Conservation (phyloP, 2,797 vertebrate genomes). For the Phrynocephalus vlangalii region DNA sequence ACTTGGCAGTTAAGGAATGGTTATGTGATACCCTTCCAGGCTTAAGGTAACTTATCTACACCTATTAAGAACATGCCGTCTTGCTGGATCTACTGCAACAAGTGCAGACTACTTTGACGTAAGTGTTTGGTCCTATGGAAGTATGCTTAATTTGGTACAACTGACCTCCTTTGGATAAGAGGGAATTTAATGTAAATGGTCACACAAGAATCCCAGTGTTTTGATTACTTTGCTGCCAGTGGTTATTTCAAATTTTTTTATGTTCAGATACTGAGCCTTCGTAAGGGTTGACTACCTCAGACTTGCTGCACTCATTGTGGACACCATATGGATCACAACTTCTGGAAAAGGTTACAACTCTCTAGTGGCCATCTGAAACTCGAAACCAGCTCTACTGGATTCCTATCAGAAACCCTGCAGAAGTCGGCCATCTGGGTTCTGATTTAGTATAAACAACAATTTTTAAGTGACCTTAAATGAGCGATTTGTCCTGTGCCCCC, state of each 20-base stretch:
- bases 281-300: constrained; percentile 90
- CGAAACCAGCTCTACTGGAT: constrained; percentile 84
- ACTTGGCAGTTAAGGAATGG: constrained; percentile 83
- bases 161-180: constrained; percentile 78
- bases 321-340: constrained; percentile 88
- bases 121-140: constrained; percentile 76
- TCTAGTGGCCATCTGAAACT: constrained; percentile 78
- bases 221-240: constrained; percentile 81
- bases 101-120: constrained; percentile 74
- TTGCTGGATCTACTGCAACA: constrained; percentile 77
- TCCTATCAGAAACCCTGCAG: constrained; percentile 83
- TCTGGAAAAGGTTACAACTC: constrained; percentile 83
- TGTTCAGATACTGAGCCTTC: constrained; percentile 87
- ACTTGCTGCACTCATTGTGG: constrained; percentile 86
- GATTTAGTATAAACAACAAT: constrained; percentile 86
- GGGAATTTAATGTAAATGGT: constrained; percentile 73
- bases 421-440: constrained; percentile 85
- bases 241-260: constrained; percentile 84
- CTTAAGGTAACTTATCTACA: constrained; percentile 88
- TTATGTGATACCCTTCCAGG: constrained; percentile 81
- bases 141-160: constrained; percentile 73
- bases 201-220: constrained; percentile 76
- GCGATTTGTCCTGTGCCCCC: constrained; percentile 80
- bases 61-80: constrained; percentile 77
- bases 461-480: constrained; percentile 96